These are phyloP conservation scores for Stratiomys singularior DNA, from an alignment of 2,888 invertebrate genomes.

Conservation along the genomic window DNA sequence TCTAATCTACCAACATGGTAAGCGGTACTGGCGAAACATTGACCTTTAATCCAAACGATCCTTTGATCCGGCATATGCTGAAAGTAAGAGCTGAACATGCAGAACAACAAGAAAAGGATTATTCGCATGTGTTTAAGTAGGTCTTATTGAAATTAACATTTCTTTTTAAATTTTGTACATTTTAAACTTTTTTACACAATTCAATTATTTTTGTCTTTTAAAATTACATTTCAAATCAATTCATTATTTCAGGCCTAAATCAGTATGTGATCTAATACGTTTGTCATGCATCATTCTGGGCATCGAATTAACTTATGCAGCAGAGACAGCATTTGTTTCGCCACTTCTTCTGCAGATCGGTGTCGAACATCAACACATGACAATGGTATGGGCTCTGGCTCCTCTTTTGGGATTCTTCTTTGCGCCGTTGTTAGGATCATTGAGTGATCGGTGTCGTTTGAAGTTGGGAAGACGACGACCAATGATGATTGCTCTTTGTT, in stretches of 20 bases:
- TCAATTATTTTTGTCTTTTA: too few species aligned
- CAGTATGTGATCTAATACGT: constrained; percentile 62
- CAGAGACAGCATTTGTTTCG: constrained; percentile 75
- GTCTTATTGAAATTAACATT: not conserved
- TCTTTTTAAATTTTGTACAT: not conserved
- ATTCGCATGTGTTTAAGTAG: constrained; percentile 64
- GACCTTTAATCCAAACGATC: constrained; percentile 58
- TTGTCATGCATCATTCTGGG: constrained; percentile 66
- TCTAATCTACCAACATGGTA: constrained; percentile 58
- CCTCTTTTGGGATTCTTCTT: constrained; percentile 65
- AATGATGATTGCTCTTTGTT: constrained; percentile 70
- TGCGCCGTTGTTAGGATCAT: constrained; percentile 68
- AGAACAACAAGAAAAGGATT: constrained; percentile 61
- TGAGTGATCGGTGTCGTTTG: constrained; percentile 70
- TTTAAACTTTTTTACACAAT: not conserved
- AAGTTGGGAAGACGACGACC: constrained; percentile 70
- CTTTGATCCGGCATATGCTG: constrained; percentile 63
- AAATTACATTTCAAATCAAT: too few species aligned
- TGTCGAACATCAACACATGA: constrained; percentile 71
- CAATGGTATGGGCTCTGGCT: constrained; percentile 66
- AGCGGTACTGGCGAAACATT: constrained; percentile 55
- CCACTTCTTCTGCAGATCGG: constrained; percentile 72
- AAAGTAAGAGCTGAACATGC: constrained; percentile 64
- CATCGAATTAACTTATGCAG: constrained; percentile 74
- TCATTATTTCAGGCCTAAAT: constrained; percentile 56